A percentile compares a stretch with the other conserved stretches of the same genome.
phyloP scores from a whole-genome alignment of 2,888 invertebrate genomes.

The Pseudococcus longispinus region DNA sequence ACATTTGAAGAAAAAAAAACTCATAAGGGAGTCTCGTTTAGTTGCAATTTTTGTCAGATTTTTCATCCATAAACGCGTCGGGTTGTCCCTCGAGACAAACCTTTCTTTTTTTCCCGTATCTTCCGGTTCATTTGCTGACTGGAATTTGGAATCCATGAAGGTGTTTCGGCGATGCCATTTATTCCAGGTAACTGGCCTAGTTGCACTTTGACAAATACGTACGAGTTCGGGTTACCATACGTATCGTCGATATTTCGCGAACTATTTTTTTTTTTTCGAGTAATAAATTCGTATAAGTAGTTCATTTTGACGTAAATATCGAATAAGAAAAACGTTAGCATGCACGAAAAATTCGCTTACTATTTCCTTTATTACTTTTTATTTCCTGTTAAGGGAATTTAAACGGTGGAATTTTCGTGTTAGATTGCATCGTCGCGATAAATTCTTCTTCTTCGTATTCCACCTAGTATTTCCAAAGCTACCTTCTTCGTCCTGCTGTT shows the following conservation, averaged over 20 bases:
- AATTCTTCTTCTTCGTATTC: background rate
- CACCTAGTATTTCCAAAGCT: background rate
- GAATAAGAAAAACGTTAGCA: constrained; percentile 16
- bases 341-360: constrained; percentile 31
- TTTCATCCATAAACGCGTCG: background rate
- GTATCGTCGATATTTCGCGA: background rate
- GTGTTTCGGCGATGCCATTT: background rate
- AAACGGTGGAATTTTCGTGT: constrained; percentile 25
- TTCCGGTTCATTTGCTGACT: constrained; percentile 17
- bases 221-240: background rate
- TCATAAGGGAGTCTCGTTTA: background rate
- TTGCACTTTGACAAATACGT: constrained; percentile 9
- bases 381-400: constrained; percentile 6
- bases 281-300: constrained; percentile 2
- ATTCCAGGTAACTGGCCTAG: background rate
- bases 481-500: background rate
- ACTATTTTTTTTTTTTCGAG: background rate
- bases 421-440: constrained; percentile 27
- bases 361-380: constrained; percentile 31
- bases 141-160: background rate
- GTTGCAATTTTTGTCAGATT: background rate
- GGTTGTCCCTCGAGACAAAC: background rate
- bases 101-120: background rate
- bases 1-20: background rate
- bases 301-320: constrained; percentile 19